Percentiles rank a stretch among this genome's conserved stretches.
Evolutionary conservation across 2,888 invertebrate genomes (phyloP).

Genomic region (Pasiphila rectangulata): DNA sequence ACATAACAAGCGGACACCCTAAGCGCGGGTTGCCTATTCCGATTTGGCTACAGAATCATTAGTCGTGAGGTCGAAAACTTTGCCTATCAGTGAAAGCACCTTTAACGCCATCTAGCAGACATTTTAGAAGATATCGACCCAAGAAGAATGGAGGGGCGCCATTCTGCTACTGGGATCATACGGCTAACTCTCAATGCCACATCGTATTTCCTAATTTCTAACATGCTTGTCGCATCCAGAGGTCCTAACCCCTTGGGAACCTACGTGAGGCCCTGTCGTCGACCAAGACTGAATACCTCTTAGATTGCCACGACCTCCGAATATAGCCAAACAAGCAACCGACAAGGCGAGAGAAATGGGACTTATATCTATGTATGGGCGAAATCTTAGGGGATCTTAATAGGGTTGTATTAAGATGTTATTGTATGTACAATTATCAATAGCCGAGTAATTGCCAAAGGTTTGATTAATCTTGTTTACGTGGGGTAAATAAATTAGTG

Average conservation of each 20-base stretch:
- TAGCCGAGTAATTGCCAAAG: constrained; percentile 31
- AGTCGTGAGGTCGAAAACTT: too few relatives aligned
- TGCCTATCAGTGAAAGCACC: too few relatives aligned
- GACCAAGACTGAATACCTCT: constrained; percentile 71
- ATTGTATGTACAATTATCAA: constrained; percentile 34
- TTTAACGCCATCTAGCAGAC: too few relatives aligned
- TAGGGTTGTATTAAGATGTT: constrained; percentile 36
- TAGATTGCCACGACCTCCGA: constrained; percentile 73
- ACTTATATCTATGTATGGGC: constrained; percentile 22
- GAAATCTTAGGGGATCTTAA: constrained; percentile 36
- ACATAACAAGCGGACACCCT: too few relatives aligned
- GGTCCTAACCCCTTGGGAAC: constrained; percentile 61
- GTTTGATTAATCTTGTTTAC: constrained; percentile 26
- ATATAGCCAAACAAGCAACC: constrained; percentile 71
- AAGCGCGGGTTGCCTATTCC: too few relatives aligned
- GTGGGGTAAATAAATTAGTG: constrained; percentile 23
- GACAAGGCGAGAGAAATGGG: constrained; percentile 60
- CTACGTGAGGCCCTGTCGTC: constrained; percentile 63
- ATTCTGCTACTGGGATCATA: too few relatives aligned
- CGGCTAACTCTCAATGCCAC: constrained; percentile 33
- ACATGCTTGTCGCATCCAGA: constrained; percentile 33
- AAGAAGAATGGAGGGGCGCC: too few relatives aligned
- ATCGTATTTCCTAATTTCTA: constrained; percentile 35
- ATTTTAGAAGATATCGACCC: too few relatives aligned
- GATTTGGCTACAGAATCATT: too few relatives aligned